Base-by-base conservation (phyloP, 2,888 invertebrate genomes). In the Tinea pellionella region DNA sequence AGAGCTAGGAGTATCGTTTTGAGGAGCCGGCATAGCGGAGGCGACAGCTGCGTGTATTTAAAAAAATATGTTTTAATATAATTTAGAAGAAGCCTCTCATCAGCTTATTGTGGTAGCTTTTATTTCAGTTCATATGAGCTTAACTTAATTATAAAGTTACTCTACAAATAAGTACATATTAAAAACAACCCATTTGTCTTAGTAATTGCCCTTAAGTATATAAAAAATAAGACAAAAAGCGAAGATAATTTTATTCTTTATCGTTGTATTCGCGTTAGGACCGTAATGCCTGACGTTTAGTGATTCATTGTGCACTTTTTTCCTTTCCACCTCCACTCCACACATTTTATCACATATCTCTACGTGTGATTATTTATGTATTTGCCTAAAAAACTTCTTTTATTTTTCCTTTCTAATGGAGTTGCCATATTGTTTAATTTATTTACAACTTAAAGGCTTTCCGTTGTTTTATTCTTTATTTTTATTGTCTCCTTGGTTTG, bases 301-400 rank as follows among this genome's bases (percentile, higher is more conserved):
- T 53, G 53, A 53, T 53, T 53, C 53, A 53, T 18, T 53, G 53
- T 53, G 53, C 53, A 53, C 6, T 51, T 24, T 53, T 24, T 53
- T n/a, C 37, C 37, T 37, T 37, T 37, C 9, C 37, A 37, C 37
- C n/a, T 37, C n/a, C n/a, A 37, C 37, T 37, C 9, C 37, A 37
- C 37, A 9, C 37, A 37, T 37, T 47, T 47, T 47, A 47, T 47
- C 47, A 16, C 47, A 15, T 47, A 47, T 47, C 47, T 47, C 16
- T 47, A 24, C 53, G 16, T 53, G 53, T 53, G 53, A 53, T 53
- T 53, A 53, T 53, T 53, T 53, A 53, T 53, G 53, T 53, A 53
- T 53, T 6, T 53, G 53, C 16, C 19, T 24, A n/a, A 16, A 18
- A 24, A 53, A 3, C 24, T 53, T 24, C 11, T 12, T 3, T 18